A percentile compares a stretch with the other conserved stretches of the same genome.
Conservation (phyloP, 2,113 vertebrate species). For the Dipodomys ordii region DNA sequence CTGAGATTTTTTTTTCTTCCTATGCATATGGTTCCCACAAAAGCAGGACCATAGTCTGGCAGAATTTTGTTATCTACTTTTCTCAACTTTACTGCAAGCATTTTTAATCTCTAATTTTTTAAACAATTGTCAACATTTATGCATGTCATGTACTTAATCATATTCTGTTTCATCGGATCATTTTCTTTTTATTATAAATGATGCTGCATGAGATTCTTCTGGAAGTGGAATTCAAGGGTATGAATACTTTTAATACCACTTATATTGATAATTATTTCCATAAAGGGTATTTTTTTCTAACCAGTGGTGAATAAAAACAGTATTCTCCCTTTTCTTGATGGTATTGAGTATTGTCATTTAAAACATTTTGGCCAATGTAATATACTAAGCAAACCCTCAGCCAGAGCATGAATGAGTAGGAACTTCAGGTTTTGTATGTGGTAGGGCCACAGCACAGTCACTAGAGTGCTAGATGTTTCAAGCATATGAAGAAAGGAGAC, state of each 20-base stretch:
- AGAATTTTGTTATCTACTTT: slow-evolving; percentile 13
- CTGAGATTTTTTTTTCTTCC: not conserved
- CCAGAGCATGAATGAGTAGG: not conserved
- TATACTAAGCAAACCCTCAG: not conserved
- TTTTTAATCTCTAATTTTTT: slow-evolving; percentile 43
- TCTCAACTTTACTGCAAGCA: not conserved
- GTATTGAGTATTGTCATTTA: not conserved
- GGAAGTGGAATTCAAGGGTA: not conserved
- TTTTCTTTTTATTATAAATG: not conserved
- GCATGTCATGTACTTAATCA: not conserved
- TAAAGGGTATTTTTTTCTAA: slow-evolving; percentile 18
- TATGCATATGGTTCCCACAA: not conserved
- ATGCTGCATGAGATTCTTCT: not conserved
- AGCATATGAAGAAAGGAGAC: not conserved
- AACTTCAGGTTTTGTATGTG: not conserved
- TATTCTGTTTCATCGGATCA: not conserved
- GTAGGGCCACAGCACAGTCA: not conserved
- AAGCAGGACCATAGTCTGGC: not conserved
- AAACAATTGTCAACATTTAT: not conserved
- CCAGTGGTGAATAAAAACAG: not conserved
- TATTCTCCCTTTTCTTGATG: not conserved
- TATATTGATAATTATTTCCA: not conserved
- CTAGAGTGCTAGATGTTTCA: not conserved
- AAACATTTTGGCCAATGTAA: not conserved
- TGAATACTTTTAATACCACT: not conserved